Conservation (phyloP, 1,140 invertebrate species). For the Zaprionus ghesquierei region DNA sequence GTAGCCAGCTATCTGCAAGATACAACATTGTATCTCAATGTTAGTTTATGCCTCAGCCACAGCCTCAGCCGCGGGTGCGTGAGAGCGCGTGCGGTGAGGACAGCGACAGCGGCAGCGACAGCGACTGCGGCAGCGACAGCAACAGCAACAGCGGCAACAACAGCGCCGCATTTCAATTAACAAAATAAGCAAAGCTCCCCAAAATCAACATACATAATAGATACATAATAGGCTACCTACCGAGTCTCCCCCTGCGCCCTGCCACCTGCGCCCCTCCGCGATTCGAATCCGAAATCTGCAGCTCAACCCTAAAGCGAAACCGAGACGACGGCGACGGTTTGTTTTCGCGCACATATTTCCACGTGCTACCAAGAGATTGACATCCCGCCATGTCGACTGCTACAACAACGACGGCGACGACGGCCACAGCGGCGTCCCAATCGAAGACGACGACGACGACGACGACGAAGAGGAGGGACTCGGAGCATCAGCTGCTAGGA, state of each 20-base stretch:
- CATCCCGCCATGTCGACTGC: background rate
- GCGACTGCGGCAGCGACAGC: conserved; percentile 12
- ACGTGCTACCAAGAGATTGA: conserved; percentile 24
- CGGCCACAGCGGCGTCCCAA: background rate
- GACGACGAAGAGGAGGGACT: background rate
- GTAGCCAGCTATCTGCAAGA: conserved; percentile 23
- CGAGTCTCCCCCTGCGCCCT: too few species aligned
- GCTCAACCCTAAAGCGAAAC: background rate
- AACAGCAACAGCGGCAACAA: background rate
- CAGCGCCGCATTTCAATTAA: conserved; percentile 68
- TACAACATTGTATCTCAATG: conserved; percentile 28
- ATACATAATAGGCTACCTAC: conserved; percentile 25
- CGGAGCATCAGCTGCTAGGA: conserved; percentile 11
- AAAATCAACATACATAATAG: conserved; percentile 50
- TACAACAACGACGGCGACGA: background rate
- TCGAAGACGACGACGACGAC: background rate
- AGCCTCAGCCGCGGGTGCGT: conserved; percentile 18
- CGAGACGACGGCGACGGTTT: background rate
- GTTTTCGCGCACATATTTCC: conserved; percentile 13
- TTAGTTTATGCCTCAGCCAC: conserved; percentile 8
- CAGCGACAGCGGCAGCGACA: background rate
- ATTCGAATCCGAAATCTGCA: background rate
- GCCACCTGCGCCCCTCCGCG: too few species aligned
- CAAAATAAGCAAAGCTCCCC: conserved; percentile 67
- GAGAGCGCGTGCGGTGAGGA: conserved; percentile 41